Conservation (phyloP, 2,113 vertebrate species). For the Columba livia region DNA sequence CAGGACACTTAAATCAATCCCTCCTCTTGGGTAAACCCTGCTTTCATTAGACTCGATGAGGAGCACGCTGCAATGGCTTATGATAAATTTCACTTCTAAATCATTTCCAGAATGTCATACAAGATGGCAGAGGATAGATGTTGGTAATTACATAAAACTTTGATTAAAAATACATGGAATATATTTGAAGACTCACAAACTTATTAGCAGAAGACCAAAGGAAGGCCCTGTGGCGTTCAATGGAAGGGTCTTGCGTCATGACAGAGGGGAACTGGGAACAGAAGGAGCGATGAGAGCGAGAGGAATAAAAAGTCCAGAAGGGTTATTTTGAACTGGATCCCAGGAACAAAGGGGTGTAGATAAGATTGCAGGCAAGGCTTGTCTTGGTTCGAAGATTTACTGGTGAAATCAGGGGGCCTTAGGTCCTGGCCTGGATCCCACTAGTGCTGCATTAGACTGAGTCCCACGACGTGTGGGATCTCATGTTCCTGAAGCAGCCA, state of each 20-base stretch:
- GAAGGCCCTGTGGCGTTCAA: not conserved
- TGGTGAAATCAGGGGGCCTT: not conserved
- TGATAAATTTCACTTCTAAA: not conserved
- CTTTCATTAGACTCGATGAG: conserved; percentile 16
- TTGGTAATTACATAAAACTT: not conserved
- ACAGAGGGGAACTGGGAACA: not conserved
- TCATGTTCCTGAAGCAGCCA: not conserved
- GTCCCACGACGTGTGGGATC: not conserved
- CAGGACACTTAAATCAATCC: conserved; percentile 17
- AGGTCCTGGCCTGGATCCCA: not conserved
- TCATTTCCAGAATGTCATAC: not conserved
- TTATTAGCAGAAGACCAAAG: not conserved
- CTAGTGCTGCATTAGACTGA: not conserved
- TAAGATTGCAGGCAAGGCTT: not conserved
- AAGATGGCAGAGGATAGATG: not conserved
- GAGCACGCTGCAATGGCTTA: not conserved
- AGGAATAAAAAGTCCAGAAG: not conserved
- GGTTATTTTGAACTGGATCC: not conserved
- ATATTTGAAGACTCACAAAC: not conserved
- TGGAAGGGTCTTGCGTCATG: not conserved
- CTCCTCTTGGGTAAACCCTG: not conserved
- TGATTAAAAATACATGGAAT: not conserved
- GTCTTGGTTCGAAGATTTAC: not conserved
- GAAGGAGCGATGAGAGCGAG: not conserved
- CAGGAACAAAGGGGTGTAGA: not conserved